phyloP scores from a whole-genome alignment of 2,888 invertebrate genomes.

The Strigamia crassipes region DNA sequence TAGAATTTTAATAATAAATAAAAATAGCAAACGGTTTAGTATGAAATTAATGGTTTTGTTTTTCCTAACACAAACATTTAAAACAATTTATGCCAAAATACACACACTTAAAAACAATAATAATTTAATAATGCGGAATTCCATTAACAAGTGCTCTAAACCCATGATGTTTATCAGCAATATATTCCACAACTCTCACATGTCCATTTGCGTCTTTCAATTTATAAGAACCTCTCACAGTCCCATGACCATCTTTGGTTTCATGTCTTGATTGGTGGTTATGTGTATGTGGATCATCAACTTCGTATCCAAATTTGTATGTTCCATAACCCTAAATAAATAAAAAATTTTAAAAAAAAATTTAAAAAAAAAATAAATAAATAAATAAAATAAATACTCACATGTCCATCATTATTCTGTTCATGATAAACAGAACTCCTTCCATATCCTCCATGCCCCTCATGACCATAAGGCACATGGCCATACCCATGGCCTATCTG shows the following conservation, averaged over 20 bases:
- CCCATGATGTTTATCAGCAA: slow-evolving; percentile 45
- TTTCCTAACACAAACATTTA: background rate
- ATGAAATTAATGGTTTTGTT: too few species aligned
- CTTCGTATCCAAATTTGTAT: slow-evolving; percentile 47
- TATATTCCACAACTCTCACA: slow-evolving; percentile 46
- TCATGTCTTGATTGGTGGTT: slow-evolving; percentile 46
- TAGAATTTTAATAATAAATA: background rate
- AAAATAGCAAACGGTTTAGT: too few species aligned
- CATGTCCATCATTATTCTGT: slow-evolving; percentile 46
- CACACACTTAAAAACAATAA: background rate
- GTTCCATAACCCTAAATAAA: slow-evolving; percentile 44
- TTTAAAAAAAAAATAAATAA: background rate
- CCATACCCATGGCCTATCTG: slow-evolving; percentile 13
- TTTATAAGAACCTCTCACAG: slow-evolving; percentile 44
- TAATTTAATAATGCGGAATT: slow-evolving; percentile 41
- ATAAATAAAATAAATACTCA: background rate
- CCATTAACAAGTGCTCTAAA: slow-evolving; percentile 46
- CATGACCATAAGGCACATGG: slow-evolving; percentile 8
- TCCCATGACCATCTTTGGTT: slow-evolving; percentile 45
- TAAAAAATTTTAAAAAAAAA: background rate
- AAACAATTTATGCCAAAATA: background rate
- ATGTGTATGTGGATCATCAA: slow-evolving; percentile 43
- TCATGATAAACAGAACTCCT: slow-evolving; percentile 43
- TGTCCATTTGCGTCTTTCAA: slow-evolving; percentile 43
- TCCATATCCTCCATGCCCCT: background rate